Percentiles rank a stretch among this genome's conserved stretches.
Evolutionary conservation across 2,888 invertebrate genomes (phyloP).

Genomic region (Acanthopleura granulata): DNA sequence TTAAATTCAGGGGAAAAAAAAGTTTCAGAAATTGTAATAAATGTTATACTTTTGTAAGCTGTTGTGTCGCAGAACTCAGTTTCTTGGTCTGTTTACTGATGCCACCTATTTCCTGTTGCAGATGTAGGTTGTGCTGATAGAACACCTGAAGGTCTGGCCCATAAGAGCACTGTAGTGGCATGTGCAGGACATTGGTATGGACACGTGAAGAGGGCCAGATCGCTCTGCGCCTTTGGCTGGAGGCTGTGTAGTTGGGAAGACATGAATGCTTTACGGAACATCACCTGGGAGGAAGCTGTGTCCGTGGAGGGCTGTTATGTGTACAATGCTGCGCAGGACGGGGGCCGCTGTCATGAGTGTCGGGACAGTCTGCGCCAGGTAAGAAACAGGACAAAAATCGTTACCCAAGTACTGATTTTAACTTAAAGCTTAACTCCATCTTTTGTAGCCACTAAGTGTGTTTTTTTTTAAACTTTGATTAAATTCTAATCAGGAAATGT

Average conservation of each 20-base stretch:
- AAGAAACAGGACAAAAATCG: neutral
- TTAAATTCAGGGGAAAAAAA: too few species aligned
- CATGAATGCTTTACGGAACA: conserved; percentile 40
- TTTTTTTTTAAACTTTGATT: too few species aligned
- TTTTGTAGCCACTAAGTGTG: too few species aligned
- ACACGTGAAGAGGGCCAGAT: conserved; percentile 53
- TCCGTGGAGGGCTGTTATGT: conserved; percentile 60
- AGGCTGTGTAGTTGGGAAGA: conserved; percentile 56
- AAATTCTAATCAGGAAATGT: too few species aligned
- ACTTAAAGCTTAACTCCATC: too few species aligned
- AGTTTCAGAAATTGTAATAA: too few species aligned
- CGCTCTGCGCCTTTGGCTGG: conserved; percentile 61
- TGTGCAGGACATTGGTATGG: conserved; percentile 61
- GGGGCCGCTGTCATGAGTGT: conserved; percentile 60
- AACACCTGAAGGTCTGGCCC: conserved; percentile 45
- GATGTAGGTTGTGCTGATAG: conserved; percentile 55
- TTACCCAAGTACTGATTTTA: too few species aligned
- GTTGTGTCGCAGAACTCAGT: too few species aligned
- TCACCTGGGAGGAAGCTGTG: conserved; percentile 59
- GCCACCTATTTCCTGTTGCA: too few species aligned
- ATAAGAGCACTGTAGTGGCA: conserved; percentile 46
- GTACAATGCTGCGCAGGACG: conserved; percentile 65
- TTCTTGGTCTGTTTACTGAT: too few species aligned
- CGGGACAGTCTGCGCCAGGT: conserved; percentile 53
- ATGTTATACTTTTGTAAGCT: too few species aligned